These are phyloP conservation scores for Thymallus thymallus DNA, from an alignment of 2,113 vertebrate genomes.

Conservation along the genomic window DNA sequence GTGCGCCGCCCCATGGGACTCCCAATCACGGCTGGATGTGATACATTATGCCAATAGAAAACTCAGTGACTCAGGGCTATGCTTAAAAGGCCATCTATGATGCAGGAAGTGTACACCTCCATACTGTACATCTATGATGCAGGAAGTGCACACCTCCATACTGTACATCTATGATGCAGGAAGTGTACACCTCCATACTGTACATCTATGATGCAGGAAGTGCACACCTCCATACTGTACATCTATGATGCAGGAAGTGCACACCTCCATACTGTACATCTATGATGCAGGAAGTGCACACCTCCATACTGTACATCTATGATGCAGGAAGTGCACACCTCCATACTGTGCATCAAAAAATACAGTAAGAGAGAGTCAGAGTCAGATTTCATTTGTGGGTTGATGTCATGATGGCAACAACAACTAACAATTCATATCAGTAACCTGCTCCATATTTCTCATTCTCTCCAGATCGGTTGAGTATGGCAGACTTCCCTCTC, in stretches of 20 bases:
- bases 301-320: no score
- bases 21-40: no score
- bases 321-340: no score
- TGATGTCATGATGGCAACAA: background rate
- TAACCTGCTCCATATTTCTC: background rate
- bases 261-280: no score
- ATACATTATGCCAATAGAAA: background rate
- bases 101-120: no score
- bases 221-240: no score
- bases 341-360: no score
- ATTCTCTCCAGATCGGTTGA: constrained; percentile 37
- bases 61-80: background rate
- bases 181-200: no score
- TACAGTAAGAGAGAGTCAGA: no score
- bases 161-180: background rate
- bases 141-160: no score
- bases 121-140: background rate
- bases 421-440: background rate
- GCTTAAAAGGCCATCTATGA: background rate
- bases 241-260: background rate
- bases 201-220: background rate
- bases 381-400: background rate
- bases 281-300: background rate
- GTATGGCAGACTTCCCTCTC: constrained; percentile 25
- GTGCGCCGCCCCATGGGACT: no score